Evolutionary conservation across 2,797 vertebrate species (phyloP), one percentile per base, ranked within the genome.

Genomic region (Ispidina picta): DNA sequence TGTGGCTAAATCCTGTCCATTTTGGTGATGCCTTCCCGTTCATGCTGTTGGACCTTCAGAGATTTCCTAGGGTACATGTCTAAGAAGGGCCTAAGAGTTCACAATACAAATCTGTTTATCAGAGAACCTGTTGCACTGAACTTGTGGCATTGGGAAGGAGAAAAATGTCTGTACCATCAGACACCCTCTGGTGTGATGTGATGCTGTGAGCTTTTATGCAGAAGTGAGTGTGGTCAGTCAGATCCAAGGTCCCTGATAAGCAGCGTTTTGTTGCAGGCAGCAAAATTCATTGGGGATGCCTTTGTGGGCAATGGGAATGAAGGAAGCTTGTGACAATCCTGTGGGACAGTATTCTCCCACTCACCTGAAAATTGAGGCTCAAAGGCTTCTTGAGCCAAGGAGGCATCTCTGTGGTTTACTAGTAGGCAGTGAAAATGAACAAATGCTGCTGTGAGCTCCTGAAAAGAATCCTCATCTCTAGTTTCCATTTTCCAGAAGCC

Each of bases 131-230:
- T 52, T 48, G 5, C 0, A 0, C 35, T 79, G 44, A 66, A 8
- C 52, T 62, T n/a, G n/a, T 35, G 39, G 10, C 13, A 3, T 1
- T 37, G 65, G 9, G 52, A 65, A 28, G 68, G 55, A 73, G 60
- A 10, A 66, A 5, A 76, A 18, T 6, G 49, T 69, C 22, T 37
- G 25, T 49, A 0, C 33, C n/a, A 21, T 59, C 28, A 55, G 39
- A 6, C 19, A 23, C 10, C 9, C 20, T 2, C 21, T 20, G 29
- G 12, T 58, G 37, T 0, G 2, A 1, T 10, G n/a, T 21, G 23
- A 39, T 22, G 48, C 39, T 58, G 7, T 15, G 66, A 80, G 54
- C 46, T 73, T 71, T 62, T 6, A 8, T 26, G 29, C 20, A 43
- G 37, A 29, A 46, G 35, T 26, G 10, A 20, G 60, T 51, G 3